Conservation (phyloP, 2,888 invertebrate species). For the Cepaea hortensis region DNA sequence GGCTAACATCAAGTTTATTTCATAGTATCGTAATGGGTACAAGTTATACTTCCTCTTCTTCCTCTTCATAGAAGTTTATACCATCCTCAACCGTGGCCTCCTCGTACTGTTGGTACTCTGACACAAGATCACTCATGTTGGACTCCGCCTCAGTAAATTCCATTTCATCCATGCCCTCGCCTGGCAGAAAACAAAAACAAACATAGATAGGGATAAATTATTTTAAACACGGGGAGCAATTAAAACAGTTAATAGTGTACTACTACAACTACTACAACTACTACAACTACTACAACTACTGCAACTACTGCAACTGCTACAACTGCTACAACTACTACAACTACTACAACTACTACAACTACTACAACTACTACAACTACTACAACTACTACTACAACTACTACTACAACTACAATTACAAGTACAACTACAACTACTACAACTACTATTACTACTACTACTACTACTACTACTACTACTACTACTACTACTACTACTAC, state of each 20-base stretch:
- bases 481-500: too few species aligned
- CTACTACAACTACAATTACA: neutral
- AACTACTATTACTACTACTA: too few species aligned
- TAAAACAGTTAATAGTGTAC: neutral
- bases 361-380: neutral
- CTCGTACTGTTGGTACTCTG: constrained; percentile 67
- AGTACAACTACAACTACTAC: too few species aligned
- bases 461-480: too few species aligned
- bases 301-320: too few species aligned
- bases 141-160: constrained; percentile 46
- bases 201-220: too few species aligned
- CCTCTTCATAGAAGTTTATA: constrained; percentile 86
- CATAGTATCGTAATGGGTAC: too few species aligned
- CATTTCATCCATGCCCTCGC: constrained; percentile 47
- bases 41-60: constrained; percentile 47
- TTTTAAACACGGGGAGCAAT: neutral
- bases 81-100: constrained; percentile 79
- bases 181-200: neutral
- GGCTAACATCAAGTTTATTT: too few species aligned
- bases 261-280: neutral
- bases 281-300: too few species aligned
- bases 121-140: constrained; percentile 50
- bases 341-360: too few species aligned
- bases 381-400: neutral
- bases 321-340: too few species aligned